These are phyloP conservation scores for Tenebrio molitor DNA, from an alignment of 1,140 invertebrate genomes.

Conservation along the genomic window DNA sequence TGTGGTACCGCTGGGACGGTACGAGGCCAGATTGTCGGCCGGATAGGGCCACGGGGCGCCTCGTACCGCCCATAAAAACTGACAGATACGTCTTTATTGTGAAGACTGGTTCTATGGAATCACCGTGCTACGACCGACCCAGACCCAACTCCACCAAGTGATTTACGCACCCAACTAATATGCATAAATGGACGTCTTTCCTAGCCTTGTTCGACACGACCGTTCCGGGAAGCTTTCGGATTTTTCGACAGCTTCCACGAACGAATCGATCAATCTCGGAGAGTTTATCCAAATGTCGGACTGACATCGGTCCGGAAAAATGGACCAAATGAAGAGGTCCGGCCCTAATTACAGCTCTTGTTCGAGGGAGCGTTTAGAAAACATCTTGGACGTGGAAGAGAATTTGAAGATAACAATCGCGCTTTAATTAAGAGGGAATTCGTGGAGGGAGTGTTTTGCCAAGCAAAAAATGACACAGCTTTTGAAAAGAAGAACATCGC, in stretches of 20 bases:
- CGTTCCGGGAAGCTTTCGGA: conserved; percentile 1
- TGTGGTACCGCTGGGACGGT: conserved; percentile 26
- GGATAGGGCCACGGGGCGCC: conserved; percentile 55
- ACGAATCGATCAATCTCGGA: conserved; percentile 2
- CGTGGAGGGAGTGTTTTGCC: no score
- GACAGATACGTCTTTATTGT: conserved; percentile 61
- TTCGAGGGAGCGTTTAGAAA: no score
- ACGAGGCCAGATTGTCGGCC: conserved; percentile 53
- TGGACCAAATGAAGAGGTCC: no score
- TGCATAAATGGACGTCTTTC: conserved; percentile 4
- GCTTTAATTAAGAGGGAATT: no score
- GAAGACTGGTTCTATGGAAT: conserved; percentile 51
- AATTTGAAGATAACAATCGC: no score
- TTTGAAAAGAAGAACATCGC: no score
- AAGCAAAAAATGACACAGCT: no score
- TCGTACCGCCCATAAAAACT: conserved; percentile 59
- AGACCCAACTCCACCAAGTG: background rate
- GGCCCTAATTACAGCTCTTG: background rate
- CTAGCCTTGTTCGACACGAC: background rate
- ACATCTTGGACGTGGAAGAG: no score
- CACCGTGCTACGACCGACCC: conserved; percentile 34
- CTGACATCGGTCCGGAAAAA: background rate
- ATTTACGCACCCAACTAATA: conserved; percentile 32
- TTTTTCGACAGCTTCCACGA: conserved; percentile 10
- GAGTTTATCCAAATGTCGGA: background rate